Percentiles rank a stretch among this genome's conserved stretches.
Evolutionary conservation across 2,888 invertebrate species (phyloP).

Genomic region (Epirrhoe alternata): DNA sequence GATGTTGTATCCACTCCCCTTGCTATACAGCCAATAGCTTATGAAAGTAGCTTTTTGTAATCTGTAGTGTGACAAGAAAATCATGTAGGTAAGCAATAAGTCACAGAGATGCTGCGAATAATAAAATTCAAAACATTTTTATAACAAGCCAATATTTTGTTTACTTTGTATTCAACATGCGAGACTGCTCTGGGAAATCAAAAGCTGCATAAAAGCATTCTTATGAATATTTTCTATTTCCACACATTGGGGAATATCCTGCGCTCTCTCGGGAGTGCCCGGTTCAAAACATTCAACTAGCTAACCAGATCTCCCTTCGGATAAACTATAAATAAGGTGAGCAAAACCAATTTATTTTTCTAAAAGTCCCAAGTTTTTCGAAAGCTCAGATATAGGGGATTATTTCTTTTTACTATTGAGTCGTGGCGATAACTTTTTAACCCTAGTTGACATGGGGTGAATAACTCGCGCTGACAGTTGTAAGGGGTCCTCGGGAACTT

Average conservation of each 20-base stretch:
- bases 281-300: slow-evolving; percentile 36
- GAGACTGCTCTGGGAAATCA: slow-evolving; percentile 32
- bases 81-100: neutral
- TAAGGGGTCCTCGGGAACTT: slow-evolving; percentile 67
- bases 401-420: slow-evolving; percentile 73
- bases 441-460: slow-evolving; percentile 76
- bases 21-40: no score
- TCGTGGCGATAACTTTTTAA: slow-evolving; percentile 73
- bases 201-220: slow-evolving; percentile 38
- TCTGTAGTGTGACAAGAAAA: neutral
- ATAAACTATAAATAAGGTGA: slow-evolving; percentile 38
- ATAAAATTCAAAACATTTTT: slow-evolving; percentile 5
- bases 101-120: neutral
- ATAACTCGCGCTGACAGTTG: slow-evolving; percentile 77
- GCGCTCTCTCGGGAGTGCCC: slow-evolving; percentile 15
- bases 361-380: slow-evolving; percentile 47
- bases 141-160: slow-evolving; percentile 24
- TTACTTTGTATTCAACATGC: slow-evolving; percentile 27
- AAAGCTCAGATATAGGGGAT: slow-evolving; percentile 52
- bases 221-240: slow-evolving; percentile 42
- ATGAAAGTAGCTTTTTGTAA: no score
- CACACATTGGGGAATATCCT: slow-evolving; percentile 31
- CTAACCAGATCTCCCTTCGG: slow-evolving; percentile 28
- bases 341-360: slow-evolving; percentile 52
- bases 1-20: no score